Percentiles rank a stretch among this genome's conserved stretches.
phyloP scores from a whole-genome alignment of 2,113 vertebrate species.

The Archocentrus centrarchus region DNA sequence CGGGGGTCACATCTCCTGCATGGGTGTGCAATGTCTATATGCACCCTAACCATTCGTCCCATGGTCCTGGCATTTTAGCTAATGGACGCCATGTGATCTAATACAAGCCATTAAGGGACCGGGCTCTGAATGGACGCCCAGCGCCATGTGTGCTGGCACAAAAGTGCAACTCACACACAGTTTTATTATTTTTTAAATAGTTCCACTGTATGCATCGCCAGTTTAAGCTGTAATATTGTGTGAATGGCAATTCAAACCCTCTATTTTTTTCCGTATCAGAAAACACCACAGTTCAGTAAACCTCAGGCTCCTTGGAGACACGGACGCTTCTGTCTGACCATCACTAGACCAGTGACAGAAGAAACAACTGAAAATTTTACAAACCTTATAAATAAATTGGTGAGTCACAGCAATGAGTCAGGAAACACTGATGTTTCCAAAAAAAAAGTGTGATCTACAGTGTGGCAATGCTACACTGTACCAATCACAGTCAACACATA shows the following conservation, averaged over 20 bases:
- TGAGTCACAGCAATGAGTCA: no score
- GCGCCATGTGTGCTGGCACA: slow-evolving; percentile 5
- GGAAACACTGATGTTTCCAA: no score
- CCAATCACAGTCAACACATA: no score
- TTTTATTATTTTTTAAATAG: background rate
- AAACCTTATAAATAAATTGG: no score
- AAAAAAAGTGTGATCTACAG: no score
- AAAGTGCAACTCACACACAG: background rate
- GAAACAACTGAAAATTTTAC: no score
- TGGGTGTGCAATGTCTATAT: slow-evolving; percentile 77
- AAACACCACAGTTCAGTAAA: background rate
- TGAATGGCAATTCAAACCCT: background rate
- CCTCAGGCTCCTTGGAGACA: background rate
- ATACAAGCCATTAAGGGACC: slow-evolving; percentile 72
- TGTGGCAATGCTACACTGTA: no score
- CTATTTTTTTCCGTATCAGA: background rate
- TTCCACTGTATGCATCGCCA: background rate
- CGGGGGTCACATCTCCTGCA: slow-evolving; percentile 71
- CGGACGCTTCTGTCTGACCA: no score
- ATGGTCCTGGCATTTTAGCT: slow-evolving; percentile 67
- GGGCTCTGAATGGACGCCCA: slow-evolving; percentile 11
- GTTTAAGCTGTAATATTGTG: background rate
- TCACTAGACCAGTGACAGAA: no score
- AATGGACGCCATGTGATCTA: slow-evolving; percentile 78
- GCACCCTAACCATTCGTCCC: slow-evolving; percentile 66